Evolutionary conservation across 2,113 vertebrate species (phyloP).

Genomic region (Coptodon bakossiorum): DNA sequence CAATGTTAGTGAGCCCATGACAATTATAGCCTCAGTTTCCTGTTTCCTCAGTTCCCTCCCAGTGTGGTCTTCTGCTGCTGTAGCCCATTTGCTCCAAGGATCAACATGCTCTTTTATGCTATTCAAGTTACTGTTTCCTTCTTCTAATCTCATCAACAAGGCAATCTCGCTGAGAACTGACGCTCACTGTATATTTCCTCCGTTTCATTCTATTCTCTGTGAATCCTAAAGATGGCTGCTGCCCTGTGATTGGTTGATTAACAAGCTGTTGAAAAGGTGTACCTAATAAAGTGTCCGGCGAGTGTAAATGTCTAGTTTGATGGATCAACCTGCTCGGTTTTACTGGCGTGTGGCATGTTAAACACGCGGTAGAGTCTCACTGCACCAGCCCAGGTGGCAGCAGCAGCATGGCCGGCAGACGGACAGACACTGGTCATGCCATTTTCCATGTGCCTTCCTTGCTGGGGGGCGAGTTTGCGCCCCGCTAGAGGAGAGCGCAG

Average conservation of each 20-base stretch:
- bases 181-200: no score
- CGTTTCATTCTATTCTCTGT: background rate
- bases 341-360: background rate
- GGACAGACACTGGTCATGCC: background rate
- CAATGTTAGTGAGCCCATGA: background rate
- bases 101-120: background rate
- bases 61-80: background rate
- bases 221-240: background rate
- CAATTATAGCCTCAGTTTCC: background rate
- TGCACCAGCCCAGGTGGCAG: slow-evolving; percentile 15
- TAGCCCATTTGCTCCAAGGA: background rate
- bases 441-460: slow-evolving; percentile 25
- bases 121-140: background rate
- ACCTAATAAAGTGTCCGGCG: background rate
- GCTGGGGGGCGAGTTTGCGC: slow-evolving; percentile 34
- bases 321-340: background rate
- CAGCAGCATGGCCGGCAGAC: background rate
- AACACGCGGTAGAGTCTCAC: background rate
- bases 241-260: background rate
- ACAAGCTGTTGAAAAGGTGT: background rate
- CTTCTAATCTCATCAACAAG: background rate
- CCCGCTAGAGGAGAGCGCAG: slow-evolving; percentile 56
- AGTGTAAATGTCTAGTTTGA: background rate
- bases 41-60: background rate
- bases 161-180: no score